phyloP scores from a whole-genome alignment of 2,113 vertebrate genomes.

The Ptyas mucosa region DNA sequence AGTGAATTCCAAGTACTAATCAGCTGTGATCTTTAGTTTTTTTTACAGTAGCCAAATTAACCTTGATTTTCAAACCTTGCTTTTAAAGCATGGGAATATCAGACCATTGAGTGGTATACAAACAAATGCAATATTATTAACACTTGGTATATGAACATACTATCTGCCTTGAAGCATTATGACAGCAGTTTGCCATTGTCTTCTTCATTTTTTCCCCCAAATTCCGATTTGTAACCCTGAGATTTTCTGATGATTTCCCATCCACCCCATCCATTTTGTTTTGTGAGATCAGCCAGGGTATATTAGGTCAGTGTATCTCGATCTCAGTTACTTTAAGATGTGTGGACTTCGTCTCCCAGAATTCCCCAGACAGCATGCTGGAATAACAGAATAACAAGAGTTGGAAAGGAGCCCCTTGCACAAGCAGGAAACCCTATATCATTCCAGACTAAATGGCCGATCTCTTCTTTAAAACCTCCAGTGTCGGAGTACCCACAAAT shows the following conservation, averaged over 20 bases:
- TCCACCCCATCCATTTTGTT: not conserved
- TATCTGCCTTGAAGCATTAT: not conserved
- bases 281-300: not conserved
- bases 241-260: not conserved
- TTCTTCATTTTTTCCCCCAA: not conserved
- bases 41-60: not conserved
- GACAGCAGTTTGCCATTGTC: not conserved
- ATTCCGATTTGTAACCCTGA: not conserved
- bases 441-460: too few relatives aligned
- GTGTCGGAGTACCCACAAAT: too few relatives aligned
- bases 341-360: not conserved
- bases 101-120: not conserved
- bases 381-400: too few relatives aligned
- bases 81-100: not conserved
- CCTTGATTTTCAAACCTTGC: not conserved
- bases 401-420: too few relatives aligned
- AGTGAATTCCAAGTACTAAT: not conserved
- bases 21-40: not conserved
- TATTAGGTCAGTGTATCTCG: not conserved
- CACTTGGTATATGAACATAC: not conserved
- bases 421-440: too few relatives aligned
- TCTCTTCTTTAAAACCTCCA: too few relatives aligned
- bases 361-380: not conserved
- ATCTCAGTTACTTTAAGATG: not conserved
- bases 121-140: not conserved